Base-by-base conservation (phyloP, 64 coral and sea anemone genomes). In the Trachythela sp. region DNA sequence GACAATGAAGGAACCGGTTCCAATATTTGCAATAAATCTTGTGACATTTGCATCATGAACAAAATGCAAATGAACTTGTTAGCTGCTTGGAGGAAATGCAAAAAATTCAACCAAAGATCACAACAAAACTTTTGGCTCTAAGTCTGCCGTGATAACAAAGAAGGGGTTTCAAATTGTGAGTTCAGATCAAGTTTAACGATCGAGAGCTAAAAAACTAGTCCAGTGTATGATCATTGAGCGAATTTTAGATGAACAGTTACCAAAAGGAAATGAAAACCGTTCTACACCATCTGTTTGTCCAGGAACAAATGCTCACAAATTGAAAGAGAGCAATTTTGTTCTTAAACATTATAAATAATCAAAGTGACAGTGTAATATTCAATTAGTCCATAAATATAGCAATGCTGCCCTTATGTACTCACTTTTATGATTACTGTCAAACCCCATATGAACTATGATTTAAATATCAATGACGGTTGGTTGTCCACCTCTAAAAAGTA, bases 11-110 rank as follows among this genome's bases (percentile, higher is more conserved):
- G 29, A 0, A 9, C 2, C 10, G 56, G 48, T 59, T 48, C 17
- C 0, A 48, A 87, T 36, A 22, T 87, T 0, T 87, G 85, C 32
- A 54, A 87, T 34, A 33, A 60, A 34, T 58, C 85, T 13, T 87
- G 85, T 59, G 51, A 87, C 37, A 40, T 34, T 11, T 37, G 54
- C 48, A 85, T 85, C 10, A 37, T 20, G 17, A 10, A 22, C 20
- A 9, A 26, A 67, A 56, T 85, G 84, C 83, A 36, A 91, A 60
- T 9, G 32, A 91, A 27, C 26, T 85, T 20, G 2, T 91, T 13
- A 91, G 85, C 33, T 91, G 89, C 40, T 29, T 91, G 5, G 83
- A 91, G 58, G 84, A 31, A 15, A 91, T 91, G 84, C 83, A 84
- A 36, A 45, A 85, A 38, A 85, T 91, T 64, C 15, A 86, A 11